Conservation (phyloP, 2,113 vertebrate genomes). For the Rhombomys opimus region DNA sequence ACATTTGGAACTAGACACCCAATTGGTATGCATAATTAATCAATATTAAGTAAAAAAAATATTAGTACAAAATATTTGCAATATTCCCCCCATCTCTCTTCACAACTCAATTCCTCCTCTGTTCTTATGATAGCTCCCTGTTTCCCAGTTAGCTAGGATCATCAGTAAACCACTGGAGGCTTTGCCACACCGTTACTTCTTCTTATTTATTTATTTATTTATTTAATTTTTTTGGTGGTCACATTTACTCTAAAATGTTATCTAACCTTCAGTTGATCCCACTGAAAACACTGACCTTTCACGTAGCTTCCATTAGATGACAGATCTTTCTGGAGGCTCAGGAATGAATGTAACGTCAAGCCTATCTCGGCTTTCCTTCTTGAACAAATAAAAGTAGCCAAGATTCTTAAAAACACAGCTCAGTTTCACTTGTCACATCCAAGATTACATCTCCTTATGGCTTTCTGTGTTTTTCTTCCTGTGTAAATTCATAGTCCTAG, state of each 20-base stretch:
- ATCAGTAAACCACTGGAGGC: background rate
- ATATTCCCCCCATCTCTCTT: background rate
- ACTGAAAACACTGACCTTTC: conserved; percentile 25
- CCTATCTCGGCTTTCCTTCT: conserved; percentile 29
- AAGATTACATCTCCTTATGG: background rate
- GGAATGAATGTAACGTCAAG: background rate
- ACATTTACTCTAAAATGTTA: background rate
- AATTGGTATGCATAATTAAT: background rate
- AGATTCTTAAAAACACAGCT: background rate
- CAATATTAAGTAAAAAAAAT: background rate
- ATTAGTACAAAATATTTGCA: background rate
- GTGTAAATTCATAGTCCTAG: background rate
- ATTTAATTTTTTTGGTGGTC: background rate
- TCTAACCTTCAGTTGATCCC: background rate
- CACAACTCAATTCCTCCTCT: background rate
- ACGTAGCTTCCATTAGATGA: background rate
- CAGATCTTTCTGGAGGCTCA: background rate
- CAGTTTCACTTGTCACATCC: background rate
- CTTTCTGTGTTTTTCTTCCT: background rate
- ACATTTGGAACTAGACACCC: background rate
- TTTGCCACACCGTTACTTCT: background rate
- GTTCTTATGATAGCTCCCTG: background rate
- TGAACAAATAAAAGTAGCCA: background rate
- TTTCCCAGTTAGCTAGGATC: background rate
- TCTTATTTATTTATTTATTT: background rate